phyloP scores from a whole-genome alignment of 2,888 invertebrate genomes.

The Lamellibrachia satsuma region DNA sequence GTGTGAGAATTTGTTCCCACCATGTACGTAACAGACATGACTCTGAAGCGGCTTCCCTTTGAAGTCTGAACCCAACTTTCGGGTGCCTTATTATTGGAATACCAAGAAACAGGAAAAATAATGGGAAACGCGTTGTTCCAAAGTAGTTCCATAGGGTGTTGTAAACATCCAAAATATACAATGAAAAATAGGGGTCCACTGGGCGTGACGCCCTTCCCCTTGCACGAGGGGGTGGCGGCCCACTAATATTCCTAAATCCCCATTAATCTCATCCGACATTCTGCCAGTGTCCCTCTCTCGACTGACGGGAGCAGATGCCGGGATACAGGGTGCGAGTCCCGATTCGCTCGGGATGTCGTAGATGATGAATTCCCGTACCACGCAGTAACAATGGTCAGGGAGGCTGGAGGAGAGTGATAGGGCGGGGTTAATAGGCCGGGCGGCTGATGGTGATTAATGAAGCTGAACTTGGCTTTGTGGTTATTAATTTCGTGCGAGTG shows the following conservation, averaged over 20 bases:
- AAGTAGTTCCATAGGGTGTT: neutral
- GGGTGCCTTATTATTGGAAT: neutral
- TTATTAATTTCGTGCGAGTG: slow-evolving; percentile 5
- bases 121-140: neutral
- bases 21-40: neutral
- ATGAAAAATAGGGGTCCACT: neutral
- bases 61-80: neutral
- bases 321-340: neutral
- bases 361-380: neutral
- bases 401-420: neutral
- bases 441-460: neutral
- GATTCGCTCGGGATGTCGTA: neutral
- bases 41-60: neutral
- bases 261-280: neutral
- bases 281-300: neutral
- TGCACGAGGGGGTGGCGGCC: neutral
- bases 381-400: neutral
- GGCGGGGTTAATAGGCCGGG: neutral
- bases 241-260: neutral
- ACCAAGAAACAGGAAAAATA: neutral
- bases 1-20: neutral
- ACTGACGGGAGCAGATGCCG: neutral
- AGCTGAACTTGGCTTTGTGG: neutral
- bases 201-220: neutral
- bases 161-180: neutral